phyloP scores from a whole-genome alignment of 2,888 invertebrate genomes.

The Rhamnusium bicolor region DNA sequence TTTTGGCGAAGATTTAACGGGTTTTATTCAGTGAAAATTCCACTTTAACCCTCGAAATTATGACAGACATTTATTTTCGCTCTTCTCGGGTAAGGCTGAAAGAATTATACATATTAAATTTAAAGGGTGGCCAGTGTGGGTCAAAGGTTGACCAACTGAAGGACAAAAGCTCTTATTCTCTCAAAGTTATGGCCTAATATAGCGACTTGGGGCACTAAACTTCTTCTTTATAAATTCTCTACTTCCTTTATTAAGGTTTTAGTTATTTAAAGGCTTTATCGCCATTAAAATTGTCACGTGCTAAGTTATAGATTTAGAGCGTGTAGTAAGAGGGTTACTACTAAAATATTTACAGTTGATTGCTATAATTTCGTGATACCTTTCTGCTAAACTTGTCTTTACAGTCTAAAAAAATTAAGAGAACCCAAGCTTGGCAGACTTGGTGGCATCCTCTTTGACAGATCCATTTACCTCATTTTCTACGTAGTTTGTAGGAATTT shows the following conservation, averaged over 20 bases:
- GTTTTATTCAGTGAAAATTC: slow-evolving; percentile 30
- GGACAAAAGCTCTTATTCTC: slow-evolving; percentile 15
- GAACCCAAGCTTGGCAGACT: too few species aligned
- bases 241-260: background rate
- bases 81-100: slow-evolving; percentile 5
- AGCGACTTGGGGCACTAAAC: background rate
- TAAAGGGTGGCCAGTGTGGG: slow-evolving; percentile 18
- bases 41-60: slow-evolving; percentile 28
- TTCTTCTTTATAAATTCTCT: background rate
- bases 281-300: background rate
- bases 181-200: slow-evolving; percentile 15
- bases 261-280: background rate
- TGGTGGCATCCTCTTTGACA: too few species aligned
- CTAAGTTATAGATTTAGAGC: background rate
- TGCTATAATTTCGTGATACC: too few species aligned
- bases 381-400: too few species aligned
- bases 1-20: slow-evolving; percentile 30
- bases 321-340: too few species aligned
- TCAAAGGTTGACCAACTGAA: slow-evolving; percentile 9
- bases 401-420: too few species aligned
- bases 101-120: slow-evolving; percentile 34
- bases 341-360: too few species aligned
- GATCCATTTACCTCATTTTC: too few species aligned
- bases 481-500: too few species aligned
- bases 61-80: slow-evolving; percentile 25